Percentiles rank a stretch among this genome's conserved stretches.
Evolutionary conservation across 2,888 invertebrate species (phyloP).

Genomic region (Ennomos quercinarius): DNA sequence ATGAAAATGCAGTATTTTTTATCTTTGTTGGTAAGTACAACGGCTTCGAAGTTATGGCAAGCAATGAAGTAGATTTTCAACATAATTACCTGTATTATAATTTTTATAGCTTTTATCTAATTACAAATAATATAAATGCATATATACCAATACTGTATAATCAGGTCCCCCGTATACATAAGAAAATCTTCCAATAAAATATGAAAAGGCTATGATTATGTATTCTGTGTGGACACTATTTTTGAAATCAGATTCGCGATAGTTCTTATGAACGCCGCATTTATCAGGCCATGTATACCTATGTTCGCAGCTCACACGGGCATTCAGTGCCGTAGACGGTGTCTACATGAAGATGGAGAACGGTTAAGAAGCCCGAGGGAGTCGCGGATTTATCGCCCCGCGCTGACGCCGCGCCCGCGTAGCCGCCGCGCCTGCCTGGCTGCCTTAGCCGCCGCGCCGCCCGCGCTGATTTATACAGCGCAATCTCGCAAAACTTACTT

Average conservation of each 20-base stretch:
- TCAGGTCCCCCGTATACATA: too few species aligned
- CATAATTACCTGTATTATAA: too few species aligned
- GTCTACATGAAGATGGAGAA: slow-evolving; percentile 72
- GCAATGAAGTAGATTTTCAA: too few species aligned
- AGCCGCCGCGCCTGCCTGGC: slow-evolving; percentile 51
- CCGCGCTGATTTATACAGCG: slow-evolving; percentile 82
- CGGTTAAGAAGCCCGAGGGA: slow-evolving; percentile 80
- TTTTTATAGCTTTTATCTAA: too few species aligned
- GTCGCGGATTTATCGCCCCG: slow-evolving; percentile 80
- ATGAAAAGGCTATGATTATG: too few species aligned
- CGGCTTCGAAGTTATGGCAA: too few species aligned
- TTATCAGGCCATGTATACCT: slow-evolving; percentile 17
- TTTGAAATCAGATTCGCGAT: slow-evolving; percentile 26
- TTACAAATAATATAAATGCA: too few species aligned
- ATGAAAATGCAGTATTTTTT: too few species aligned
- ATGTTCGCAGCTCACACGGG: slow-evolving; percentile 32
- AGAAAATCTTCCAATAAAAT: too few species aligned
- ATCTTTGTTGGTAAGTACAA: too few species aligned
- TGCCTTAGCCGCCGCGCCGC: slow-evolving; percentile 53
- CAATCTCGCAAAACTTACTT: slow-evolving; percentile 86
- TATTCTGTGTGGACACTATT: slow-evolving; percentile 8
- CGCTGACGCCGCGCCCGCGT: slow-evolving; percentile 66
- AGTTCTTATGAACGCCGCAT: slow-evolving; percentile 25
- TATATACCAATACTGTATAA: too few species aligned
- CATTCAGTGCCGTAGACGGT: slow-evolving; percentile 37